These are phyloP conservation scores for Sinotaia quadrata DNA, from an alignment of 2,888 invertebrate species.

Conservation along the genomic window DNA sequence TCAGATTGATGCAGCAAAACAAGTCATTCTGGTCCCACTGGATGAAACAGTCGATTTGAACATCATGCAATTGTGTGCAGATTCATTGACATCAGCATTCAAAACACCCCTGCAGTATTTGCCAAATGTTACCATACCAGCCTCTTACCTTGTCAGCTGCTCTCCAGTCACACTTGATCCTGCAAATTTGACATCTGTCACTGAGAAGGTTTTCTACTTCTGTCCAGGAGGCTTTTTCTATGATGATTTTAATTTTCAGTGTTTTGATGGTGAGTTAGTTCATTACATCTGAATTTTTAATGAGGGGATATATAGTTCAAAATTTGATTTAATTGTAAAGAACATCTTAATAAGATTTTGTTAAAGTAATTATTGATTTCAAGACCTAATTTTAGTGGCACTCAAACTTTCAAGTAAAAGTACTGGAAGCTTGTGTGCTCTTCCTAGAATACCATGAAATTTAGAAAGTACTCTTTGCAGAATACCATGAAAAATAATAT, in stretches of 20 bases:
- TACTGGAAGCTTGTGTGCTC: too few species aligned
- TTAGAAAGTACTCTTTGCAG: too few species aligned
- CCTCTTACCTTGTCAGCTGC: slow-evolving; percentile 25
- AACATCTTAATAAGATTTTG: too few species aligned
- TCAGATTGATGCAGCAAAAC: slow-evolving; percentile 22
- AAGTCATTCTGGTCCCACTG: slow-evolving; percentile 30
- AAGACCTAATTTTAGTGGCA: too few species aligned
- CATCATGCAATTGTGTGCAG: slow-evolving; percentile 28
- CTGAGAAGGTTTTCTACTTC: slow-evolving; percentile 8
- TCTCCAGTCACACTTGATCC: slow-evolving; percentile 26
- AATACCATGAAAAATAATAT: too few species aligned
- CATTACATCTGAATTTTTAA: background rate
- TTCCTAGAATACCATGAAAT: too few species aligned
- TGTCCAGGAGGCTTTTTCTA: slow-evolving; percentile 31
- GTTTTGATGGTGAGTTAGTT: slow-evolving; percentile 33
- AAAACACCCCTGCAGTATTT: slow-evolving; percentile 12
- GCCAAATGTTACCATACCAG: slow-evolving; percentile 24
- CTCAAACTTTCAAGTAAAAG: too few species aligned
- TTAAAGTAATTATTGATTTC: too few species aligned
- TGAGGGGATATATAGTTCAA: background rate
- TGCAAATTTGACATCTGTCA: slow-evolving; percentile 11
- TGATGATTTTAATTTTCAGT: slow-evolving; percentile 35
- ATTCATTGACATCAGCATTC: slow-evolving; percentile 23
- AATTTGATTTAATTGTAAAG: too few species aligned
- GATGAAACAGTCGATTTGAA: slow-evolving; percentile 11